These are phyloP conservation scores for Hycleus phaleratus DNA, from an alignment of 1,140 invertebrate genomes.

Conservation along the genomic window DNA sequence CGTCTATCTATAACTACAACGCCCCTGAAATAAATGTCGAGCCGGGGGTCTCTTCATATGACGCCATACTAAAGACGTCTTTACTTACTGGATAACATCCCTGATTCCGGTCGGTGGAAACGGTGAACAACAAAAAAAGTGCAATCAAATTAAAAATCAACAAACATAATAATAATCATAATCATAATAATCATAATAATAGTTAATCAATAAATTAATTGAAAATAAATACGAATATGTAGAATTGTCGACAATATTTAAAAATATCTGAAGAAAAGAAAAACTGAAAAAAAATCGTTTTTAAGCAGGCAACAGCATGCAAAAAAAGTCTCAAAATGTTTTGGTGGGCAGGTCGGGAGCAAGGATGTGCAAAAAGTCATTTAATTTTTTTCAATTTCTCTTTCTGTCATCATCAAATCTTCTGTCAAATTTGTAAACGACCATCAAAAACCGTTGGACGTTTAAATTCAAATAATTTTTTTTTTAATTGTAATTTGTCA, in stretches of 20 bases:
- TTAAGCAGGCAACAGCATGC: conserved; percentile 55
- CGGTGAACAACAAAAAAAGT: conserved; percentile 65
- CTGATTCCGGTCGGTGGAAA: conserved; percentile 57
- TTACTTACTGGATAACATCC: conserved; percentile 80
- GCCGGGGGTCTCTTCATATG: neutral
- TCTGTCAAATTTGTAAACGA: conserved; percentile 41
- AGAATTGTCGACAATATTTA: conserved; percentile 40
- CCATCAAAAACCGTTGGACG: conserved; percentile 54
- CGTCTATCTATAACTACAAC: conserved; percentile 5
- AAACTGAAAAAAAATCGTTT: conserved; percentile 20
- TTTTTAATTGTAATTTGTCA: neutral
- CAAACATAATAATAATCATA: conserved; percentile 53
- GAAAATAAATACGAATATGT: conserved; percentile 24
- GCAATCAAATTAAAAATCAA: conserved; percentile 67
- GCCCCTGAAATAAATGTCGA: neutral
- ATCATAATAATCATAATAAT: conserved; percentile 45
- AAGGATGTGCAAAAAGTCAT: conserved; percentile 42
- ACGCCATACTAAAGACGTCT: conserved; percentile 14
- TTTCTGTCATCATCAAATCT: neutral
- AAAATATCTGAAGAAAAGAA: conserved; percentile 13
- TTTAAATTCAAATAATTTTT: conserved; percentile 28
- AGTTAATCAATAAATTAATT: neutral
- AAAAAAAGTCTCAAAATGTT: conserved; percentile 40
- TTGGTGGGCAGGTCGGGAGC: conserved; percentile 37
- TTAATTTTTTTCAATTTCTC: conserved; percentile 9